These are phyloP conservation scores for Anarhynchus alexandrinus DNA, from an alignment of 2,113 vertebrate species.

Conservation along the genomic window DNA sequence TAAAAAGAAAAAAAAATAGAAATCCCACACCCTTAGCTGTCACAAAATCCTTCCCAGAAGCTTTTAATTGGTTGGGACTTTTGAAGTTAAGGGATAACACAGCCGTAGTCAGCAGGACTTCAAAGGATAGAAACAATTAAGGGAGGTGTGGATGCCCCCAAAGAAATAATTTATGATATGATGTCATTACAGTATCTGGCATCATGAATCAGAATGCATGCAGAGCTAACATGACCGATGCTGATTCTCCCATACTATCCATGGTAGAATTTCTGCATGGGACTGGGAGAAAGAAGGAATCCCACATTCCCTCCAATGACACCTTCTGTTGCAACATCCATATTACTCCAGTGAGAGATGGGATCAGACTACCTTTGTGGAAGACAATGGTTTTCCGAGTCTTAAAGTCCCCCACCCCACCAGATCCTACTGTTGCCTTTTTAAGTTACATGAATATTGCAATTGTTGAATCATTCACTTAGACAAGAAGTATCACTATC, in stretches of 20 bases:
- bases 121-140: conserved; percentile 50
- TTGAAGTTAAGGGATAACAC: conserved; percentile 25
- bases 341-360: not conserved
- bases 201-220: not conserved
- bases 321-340: not conserved
- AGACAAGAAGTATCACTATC: not conserved
- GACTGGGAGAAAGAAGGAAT: not conserved
- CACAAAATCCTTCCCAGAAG: conserved; percentile 39
- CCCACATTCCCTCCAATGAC: not conserved
- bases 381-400: not conserved
- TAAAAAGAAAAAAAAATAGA: not conserved
- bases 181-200: conserved; percentile 33
- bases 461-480: not conserved
- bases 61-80: conserved; percentile 19
- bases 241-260: not conserved
- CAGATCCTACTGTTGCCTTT: not conserved
- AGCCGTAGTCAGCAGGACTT: conserved; percentile 11
- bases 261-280: not conserved
- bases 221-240: not conserved
- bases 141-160: conserved; percentile 29
- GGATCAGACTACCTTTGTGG: not conserved
- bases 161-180: conserved; percentile 25
- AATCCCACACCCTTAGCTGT: conserved; percentile 4
- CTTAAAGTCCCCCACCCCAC: not conserved
- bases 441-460: not conserved